These are phyloP conservation scores for Archivesica marissinica DNA, from an alignment of 1,140 invertebrate species.

Conservation along the genomic window DNA sequence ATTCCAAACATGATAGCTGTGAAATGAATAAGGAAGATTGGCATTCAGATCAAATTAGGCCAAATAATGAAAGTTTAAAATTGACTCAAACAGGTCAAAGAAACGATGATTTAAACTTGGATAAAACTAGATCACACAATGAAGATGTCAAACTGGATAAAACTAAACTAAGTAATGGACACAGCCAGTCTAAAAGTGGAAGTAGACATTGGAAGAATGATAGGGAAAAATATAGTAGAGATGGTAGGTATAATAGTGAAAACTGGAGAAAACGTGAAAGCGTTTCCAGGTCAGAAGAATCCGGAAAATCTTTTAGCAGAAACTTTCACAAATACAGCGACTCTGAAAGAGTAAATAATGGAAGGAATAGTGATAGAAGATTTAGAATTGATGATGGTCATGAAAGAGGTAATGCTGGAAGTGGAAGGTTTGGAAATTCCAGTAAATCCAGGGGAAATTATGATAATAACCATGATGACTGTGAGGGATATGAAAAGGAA, in stretches of 20 bases:
- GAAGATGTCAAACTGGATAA: background rate
- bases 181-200: background rate
- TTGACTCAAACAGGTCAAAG: too few species aligned
- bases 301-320: background rate
- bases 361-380: background rate
- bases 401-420: background rate
- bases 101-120: too few species aligned
- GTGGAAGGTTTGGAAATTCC: background rate
- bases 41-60: background rate
- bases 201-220: background rate
- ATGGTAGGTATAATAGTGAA: conserved; percentile 18
- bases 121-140: too few species aligned
- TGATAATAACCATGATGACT: background rate
- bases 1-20: background rate
- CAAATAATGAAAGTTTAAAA: background rate
- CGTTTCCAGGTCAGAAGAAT: background rate
- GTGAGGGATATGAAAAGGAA: background rate
- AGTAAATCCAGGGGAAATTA: background rate
- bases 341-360: background rate
- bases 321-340: background rate
- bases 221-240: background rate
- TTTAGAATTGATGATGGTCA: background rate
- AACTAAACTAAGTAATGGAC: background rate
- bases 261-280: conserved; percentile 29
- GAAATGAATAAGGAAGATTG: background rate